Conservation (phyloP, 1,140 invertebrate species). For the Bombus cullumanus region DNA sequence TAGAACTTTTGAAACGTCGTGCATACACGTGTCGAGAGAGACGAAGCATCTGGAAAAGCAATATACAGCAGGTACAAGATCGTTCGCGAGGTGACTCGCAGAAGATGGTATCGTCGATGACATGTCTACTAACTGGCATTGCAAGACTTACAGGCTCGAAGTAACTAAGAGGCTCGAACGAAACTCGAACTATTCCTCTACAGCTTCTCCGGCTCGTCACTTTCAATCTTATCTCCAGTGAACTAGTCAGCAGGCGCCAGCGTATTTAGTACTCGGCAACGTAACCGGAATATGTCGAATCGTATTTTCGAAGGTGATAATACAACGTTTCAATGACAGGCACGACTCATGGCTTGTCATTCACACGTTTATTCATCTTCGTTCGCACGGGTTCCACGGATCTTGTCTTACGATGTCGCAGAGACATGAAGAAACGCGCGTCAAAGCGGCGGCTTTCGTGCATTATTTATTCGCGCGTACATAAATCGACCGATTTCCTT, state of each 20-base stretch:
- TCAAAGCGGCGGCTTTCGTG: background rate
- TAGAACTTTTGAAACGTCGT: background rate
- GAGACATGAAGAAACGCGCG: background rate
- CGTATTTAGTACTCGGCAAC: background rate
- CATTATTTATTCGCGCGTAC: slow-evolving; percentile 29
- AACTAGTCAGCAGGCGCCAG: background rate
- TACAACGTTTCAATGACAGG: background rate
- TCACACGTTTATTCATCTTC: background rate
- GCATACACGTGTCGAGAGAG: background rate
- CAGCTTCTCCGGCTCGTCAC: background rate
- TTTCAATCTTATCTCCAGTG: background rate
- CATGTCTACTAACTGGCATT: background rate
- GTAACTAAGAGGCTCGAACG: background rate
- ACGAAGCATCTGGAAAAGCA: background rate
- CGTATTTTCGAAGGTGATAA: slow-evolving; percentile 11
- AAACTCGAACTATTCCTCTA: background rate
- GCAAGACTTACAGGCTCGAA: background rate
- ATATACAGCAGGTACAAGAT: background rate
- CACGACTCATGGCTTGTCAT: background rate
- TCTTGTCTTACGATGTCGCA: background rate
- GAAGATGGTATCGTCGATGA: slow-evolving; percentile 2
- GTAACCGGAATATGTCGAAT: background rate
- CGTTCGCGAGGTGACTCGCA: background rate
- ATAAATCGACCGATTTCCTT: background rate
- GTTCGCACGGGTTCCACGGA: background rate